Conservation (phyloP, 2,888 invertebrate genomes). For the Zygaena filipendulae region DNA sequence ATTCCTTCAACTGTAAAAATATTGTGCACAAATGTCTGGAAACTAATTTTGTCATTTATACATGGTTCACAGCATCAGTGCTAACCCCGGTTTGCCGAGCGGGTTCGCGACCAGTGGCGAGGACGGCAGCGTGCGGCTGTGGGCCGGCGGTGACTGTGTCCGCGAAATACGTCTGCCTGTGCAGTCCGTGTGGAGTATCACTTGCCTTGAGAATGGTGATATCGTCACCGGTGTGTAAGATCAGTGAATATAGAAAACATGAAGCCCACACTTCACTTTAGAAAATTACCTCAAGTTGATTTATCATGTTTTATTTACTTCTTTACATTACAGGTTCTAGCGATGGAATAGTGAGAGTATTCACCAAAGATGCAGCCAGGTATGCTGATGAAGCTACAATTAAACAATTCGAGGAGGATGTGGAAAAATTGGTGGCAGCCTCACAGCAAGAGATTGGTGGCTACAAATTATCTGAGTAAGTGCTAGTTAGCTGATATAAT, state of each 20-base stretch:
- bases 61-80: conserved; percentile 65
- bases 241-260: no score
- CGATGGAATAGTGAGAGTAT: conserved; percentile 89
- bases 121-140: conserved; percentile 86
- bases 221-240: conserved; percentile 80
- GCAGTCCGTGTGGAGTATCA: conserved; percentile 89
- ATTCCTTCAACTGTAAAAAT: conserved; percentile 10
- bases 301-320: no score
- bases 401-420: conserved; percentile 77
- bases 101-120: conserved; percentile 89
- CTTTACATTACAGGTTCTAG: conserved; percentile 61
- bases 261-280: no score
- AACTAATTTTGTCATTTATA: no score
- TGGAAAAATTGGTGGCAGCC: conserved; percentile 71
- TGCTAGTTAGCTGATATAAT: conserved; percentile 13
- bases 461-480: conserved; percentile 85
- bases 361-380: conserved; percentile 78
- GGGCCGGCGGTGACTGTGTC: conserved; percentile 72
- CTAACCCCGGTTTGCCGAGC: conserved; percentile 62
- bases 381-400: conserved; percentile 73
- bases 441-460: conserved; percentile 83
- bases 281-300: no score
- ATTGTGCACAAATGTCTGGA: not conserved
- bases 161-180: conserved; percentile 82
- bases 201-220: conserved; percentile 86